Base-by-base conservation (phyloP, 2,888 invertebrate species). In the Therioaphis trifolii region DNA sequence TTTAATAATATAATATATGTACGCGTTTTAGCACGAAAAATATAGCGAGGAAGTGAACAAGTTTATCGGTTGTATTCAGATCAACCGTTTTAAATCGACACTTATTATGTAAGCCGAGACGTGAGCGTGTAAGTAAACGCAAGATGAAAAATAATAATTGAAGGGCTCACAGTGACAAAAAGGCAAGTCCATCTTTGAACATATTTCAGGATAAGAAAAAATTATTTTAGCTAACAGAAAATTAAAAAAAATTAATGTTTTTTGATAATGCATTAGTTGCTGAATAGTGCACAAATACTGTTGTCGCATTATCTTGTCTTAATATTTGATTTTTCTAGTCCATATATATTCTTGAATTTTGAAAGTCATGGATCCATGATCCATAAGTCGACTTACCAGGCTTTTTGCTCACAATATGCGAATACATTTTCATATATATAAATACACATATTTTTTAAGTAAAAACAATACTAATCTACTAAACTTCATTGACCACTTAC, bases 311-410 rank as follows among this genome's bases (percentile, higher is more conserved):
- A 14, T 55, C 55, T 4, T 55, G 55, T 55, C 55, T 55, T 55
- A 55, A 55, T 55, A 55, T 55, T n/a, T 55, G 55, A 21, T 14
- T 55, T 55, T 55, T 55, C 4, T 55, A 4, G 55, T 55, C 18
- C 55, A 55, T 55, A 55, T 55, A 55, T 63, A 63, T n/a, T 63
- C n/a, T n/a, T 63, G 27, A 63, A 63, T 9, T 63, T 24, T 63
- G 24, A 63, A n/a, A 63, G n/a, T 21, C 24, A 63, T 63, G 61
- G n/a, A n/a, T n/a, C n/a, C n/a, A n/a, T n/a, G n/a, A n/a, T n/a
- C n/a, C n/a, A n/a, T n/a, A n/a, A n/a, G n/a, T n/a, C n/a, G 61
- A 63, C 61, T 63, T 63, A 24, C 15, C 24, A 5, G 61, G 15
- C 7, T n/a, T 63, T 63, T 63, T 21, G 61, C 61, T 63, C 24